Conservation (phyloP, 2,113 vertebrate genomes). For the Sinocyclocheilus grahami region DNA sequence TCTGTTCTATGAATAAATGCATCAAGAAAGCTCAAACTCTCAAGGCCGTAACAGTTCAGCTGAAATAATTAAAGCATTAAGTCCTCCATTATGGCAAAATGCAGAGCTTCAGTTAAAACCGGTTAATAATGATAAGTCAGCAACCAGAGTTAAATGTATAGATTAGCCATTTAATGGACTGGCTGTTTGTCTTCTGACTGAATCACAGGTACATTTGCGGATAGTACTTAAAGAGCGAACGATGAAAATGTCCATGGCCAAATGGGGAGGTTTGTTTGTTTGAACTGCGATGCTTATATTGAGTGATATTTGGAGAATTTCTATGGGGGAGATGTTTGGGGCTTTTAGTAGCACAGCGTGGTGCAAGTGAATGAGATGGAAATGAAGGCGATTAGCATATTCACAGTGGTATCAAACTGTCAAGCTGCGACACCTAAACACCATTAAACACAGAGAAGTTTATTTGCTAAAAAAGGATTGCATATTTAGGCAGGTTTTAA, state of each 20-base stretch:
- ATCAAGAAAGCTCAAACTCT: background rate
- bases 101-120: conserved; percentile 40
- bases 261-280: conserved; percentile 36
- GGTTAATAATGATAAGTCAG: conserved; percentile 42
- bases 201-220: background rate
- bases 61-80: conserved; percentile 22
- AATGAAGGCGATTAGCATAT: conserved; percentile 51
- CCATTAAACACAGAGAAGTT: conserved; percentile 43
- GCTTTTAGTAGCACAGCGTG: conserved; percentile 42
- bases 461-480: background rate
- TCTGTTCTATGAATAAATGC: background rate
- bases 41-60: background rate
- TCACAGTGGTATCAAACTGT: conserved; percentile 48
- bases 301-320: conserved; percentile 37
- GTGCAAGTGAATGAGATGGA: conserved; percentile 50
- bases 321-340: conserved; percentile 39
- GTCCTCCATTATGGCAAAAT: conserved; percentile 7
- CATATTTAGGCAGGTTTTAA: background rate
- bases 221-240: conserved; percentile 2
- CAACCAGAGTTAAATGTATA: conserved; percentile 44
- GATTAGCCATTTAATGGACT: conserved; percentile 41
- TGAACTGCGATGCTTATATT: conserved; percentile 2
- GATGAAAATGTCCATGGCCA: background rate
- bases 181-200: conserved; percentile 34
- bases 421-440: conserved; percentile 36